Conservation (phyloP, 1,140 invertebrate genomes). For the Harlomillsia oculata region DNA sequence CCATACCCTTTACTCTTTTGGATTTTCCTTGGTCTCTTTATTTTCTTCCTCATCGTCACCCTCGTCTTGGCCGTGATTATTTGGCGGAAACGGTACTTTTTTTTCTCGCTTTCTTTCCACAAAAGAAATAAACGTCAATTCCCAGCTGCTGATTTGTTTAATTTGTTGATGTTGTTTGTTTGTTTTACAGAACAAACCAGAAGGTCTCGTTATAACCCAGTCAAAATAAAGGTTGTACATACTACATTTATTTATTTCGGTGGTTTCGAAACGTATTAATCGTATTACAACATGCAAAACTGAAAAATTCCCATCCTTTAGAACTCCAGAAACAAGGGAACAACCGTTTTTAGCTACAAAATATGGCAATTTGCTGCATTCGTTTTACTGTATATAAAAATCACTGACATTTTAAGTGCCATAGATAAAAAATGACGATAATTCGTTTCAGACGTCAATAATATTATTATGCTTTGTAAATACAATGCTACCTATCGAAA, state of each 20-base stretch:
- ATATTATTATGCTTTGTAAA: too few relatives aligned
- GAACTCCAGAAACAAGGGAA: background rate
- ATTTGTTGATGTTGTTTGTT: background rate
- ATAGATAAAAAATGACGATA: too few relatives aligned
- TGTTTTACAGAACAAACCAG: background rate
- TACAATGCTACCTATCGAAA: too few relatives aligned
- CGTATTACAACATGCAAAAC: background rate
- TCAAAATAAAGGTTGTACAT: background rate
- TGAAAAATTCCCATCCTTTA: background rate
- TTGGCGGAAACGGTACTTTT: slow-evolving; percentile 23
- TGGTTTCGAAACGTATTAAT: background rate
- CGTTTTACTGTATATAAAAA: too few relatives aligned
- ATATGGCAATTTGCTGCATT: too few relatives aligned
- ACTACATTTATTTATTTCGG: background rate
- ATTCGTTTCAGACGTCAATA: too few relatives aligned
- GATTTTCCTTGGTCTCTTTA: slow-evolving; percentile 25
- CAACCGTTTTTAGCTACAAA: too few relatives aligned
- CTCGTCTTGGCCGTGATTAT: slow-evolving; percentile 18
- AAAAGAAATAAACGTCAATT: background rate
- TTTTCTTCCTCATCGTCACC: slow-evolving; percentile 27
- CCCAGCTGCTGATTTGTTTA: background rate
- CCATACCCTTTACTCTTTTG: slow-evolving; percentile 24
- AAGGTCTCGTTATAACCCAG: background rate
- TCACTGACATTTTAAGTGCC: too few relatives aligned
- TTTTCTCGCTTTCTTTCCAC: background rate